Conservation (phyloP, 2,888 invertebrate genomes). For the Mythimna albipuncta region DNA sequence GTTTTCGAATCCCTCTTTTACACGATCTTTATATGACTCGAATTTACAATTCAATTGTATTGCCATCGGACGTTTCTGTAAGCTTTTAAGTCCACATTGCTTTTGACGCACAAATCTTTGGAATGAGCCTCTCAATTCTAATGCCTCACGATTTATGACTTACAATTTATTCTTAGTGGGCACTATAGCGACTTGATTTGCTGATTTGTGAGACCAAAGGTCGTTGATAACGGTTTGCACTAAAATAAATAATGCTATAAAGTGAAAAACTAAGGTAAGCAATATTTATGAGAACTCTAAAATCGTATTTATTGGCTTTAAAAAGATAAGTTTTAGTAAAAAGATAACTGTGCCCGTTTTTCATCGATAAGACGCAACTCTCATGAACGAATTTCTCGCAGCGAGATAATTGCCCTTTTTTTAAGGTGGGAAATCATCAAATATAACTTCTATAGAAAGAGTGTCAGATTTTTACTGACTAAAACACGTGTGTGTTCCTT, state of each 20-base stretch:
- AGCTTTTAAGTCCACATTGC: slow-evolving; percentile 4
- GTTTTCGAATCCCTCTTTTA: slow-evolving; percentile 40
- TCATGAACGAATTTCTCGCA: not conserved
- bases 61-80: slow-evolving; percentile 9
- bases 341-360: not conserved
- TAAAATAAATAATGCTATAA: not conserved
- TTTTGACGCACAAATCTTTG: slow-evolving; percentile 21
- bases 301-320: not conserved
- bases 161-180: slow-evolving; percentile 27
- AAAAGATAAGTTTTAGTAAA: not conserved
- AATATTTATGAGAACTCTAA: not conserved
- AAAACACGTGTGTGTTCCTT: no score
- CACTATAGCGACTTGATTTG: not conserved
- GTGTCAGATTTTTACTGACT: no score
- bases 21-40: slow-evolving; percentile 12
- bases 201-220: not conserved
- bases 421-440: no score
- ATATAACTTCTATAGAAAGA: no score
- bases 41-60: slow-evolving; percentile 50
- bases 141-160: slow-evolving; percentile 19
- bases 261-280: no score
- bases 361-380: not conserved
- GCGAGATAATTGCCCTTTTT: not conserved
- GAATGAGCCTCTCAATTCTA: slow-evolving; percentile 2
- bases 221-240: not conserved